Conservation (phyloP, 2,888 invertebrate species). For the Bombylius discolor region DNA sequence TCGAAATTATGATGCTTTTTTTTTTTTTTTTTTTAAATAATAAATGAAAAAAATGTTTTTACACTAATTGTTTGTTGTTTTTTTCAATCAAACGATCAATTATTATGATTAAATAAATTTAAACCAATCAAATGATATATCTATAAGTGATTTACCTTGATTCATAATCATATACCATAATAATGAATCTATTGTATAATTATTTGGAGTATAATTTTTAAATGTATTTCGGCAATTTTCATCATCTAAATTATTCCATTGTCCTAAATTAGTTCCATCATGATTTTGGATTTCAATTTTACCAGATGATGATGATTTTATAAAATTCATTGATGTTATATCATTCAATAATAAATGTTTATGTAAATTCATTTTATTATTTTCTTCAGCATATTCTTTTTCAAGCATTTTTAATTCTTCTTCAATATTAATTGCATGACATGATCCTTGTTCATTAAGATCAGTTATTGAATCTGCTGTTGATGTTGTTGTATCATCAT, state of each 20-base stretch:
- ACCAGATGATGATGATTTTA: background rate
- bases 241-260: slow-evolving; percentile 20
- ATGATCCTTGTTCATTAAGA: slow-evolving; percentile 14
- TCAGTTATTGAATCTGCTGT: background rate
- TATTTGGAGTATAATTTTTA: background rate
- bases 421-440: slow-evolving; percentile 25
- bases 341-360: slow-evolving; percentile 15
- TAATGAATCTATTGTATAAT: slow-evolving; percentile 15
- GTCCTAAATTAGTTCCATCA: slow-evolving; percentile 7
- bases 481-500: background rate
- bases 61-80: no score
- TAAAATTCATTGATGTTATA: slow-evolving; percentile 10
- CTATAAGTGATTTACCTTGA: slow-evolving; percentile 20
- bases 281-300: slow-evolving; percentile 2
- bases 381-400: slow-evolving; percentile 25
- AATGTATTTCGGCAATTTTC: slow-evolving; percentile 20
- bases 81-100: no score
- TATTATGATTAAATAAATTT: slow-evolving; percentile 20
- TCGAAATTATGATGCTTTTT: no score
- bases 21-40: no score
- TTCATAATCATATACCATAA: slow-evolving; percentile 26
- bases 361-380: slow-evolving; percentile 19
- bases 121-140: slow-evolving; percentile 22
- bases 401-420: slow-evolving; percentile 27
- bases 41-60: no score